These are phyloP conservation scores for Setophaga petechia DNA, from an alignment of 2,113 vertebrate genomes.

Conservation along the genomic window DNA sequence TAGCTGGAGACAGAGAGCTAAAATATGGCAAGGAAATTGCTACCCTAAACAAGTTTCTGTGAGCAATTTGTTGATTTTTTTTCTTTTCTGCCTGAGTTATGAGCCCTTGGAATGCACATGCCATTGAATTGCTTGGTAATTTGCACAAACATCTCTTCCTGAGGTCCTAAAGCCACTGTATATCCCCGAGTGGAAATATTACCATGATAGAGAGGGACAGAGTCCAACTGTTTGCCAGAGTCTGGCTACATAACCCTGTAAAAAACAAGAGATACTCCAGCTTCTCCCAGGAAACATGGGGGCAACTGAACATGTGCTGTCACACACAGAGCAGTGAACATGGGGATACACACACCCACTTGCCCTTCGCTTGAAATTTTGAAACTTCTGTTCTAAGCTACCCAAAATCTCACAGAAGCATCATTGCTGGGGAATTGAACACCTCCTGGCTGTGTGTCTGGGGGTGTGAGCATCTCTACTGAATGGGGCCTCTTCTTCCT, in stretches of 20 bases:
- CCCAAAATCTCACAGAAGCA: not conserved
- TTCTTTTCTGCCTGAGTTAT: slow-evolving; percentile 24
- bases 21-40: slow-evolving; percentile 59
- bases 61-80: not conserved
- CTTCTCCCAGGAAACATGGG: not conserved
- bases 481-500: not conserved
- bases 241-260: not conserved
- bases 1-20: slow-evolving; percentile 44
- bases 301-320: not conserved
- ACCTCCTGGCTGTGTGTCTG: not conserved
- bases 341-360: not conserved
- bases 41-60: slow-evolving; percentile 46
- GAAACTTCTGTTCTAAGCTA: not conserved
- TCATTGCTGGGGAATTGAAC: not conserved
- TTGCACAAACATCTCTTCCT: slow-evolving; percentile 12
- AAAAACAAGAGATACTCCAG: not conserved
- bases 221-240: not conserved
- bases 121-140: not conserved
- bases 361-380: not conserved
- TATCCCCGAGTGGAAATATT: not conserved
- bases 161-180: not conserved
- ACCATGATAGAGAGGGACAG: not conserved
- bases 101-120: slow-evolving; percentile 43
- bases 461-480: not conserved
- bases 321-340: not conserved